A percentile compares a stretch with the other conserved stretches of the same genome.
Conservation (phyloP, 30 jellyfish, hydroid and myxozoan species). For the Rhopilema esculentum region DNA sequence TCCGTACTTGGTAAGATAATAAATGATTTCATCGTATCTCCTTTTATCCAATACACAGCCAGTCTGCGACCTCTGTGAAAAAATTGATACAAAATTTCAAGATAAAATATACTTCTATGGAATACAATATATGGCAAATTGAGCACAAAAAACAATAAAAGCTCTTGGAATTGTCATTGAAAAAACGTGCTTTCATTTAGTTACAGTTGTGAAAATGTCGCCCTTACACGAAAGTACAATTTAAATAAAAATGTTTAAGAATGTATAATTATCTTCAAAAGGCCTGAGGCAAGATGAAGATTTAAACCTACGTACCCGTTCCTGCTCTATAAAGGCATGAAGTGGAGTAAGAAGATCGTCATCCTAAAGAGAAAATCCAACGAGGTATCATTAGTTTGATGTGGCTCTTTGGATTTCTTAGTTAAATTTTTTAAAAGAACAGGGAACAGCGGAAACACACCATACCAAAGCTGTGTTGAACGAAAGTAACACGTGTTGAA, state of each 20-base stretch:
- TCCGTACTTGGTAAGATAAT: conserved; percentile 82
- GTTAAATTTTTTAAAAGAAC: no score
- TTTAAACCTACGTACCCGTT: conserved; percentile 24
- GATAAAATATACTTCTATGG: no score
- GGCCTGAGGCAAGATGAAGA: not conserved
- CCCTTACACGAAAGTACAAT: no score
- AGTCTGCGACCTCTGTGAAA: conserved; percentile 34
- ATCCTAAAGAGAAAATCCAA: conserved; percentile 41
- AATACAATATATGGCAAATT: no score
- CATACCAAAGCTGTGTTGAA: no score
- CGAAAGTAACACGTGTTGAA: no score
- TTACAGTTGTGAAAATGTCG: no score
- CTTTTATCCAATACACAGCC: conserved; percentile 71
- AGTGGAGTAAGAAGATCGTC: conserved; percentile 53
- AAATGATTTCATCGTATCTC: conserved; percentile 82
- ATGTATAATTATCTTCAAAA: not conserved
- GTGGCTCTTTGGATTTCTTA: no score
- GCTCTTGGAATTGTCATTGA: not conserved
- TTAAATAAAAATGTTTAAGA: no score
- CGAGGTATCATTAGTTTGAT: no score
- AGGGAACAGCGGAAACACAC: no score
- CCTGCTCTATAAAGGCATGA: conserved; percentile 32
- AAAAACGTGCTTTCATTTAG: not conserved
- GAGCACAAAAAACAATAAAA: not conserved
- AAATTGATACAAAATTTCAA: no score